Base-by-base conservation (phyloP, 2,113 vertebrate species). In the Seriola dumerili region DNA sequence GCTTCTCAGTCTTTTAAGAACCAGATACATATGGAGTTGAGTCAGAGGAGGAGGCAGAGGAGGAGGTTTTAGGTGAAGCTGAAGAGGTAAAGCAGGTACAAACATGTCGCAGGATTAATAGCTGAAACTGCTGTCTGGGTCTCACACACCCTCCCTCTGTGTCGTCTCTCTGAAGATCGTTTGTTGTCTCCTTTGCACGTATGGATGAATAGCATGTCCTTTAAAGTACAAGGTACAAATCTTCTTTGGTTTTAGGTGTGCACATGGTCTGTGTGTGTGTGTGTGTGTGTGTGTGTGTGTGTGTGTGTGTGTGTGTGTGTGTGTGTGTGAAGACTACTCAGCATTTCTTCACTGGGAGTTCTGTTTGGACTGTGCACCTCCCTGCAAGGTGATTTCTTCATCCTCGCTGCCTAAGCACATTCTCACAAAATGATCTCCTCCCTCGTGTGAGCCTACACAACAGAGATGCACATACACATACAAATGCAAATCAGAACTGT, bases 91-190 rank as follows among this genome's bases (percentile, higher is more conserved):
- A 85, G 82, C 94, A 91, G 89, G 94, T 91, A 85, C 58, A 34
- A 87, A 90, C 94, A 86, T 87, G 94, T 70, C 78, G 57, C 63
- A 32, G 14, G 67, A 78, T 85, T 74, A 89, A 69, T 48, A 70
- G 55, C 29, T 78, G 46, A 82, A 88, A 71, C 78, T 17, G 14
- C 68, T 40, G 58, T 57, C 48, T 85, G 54, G 4, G 40, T 65
- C 48, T 44, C 78, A 62, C 89, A 74, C 82, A 10, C 80, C 63
- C 84, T 25, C 52, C 48, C 57, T 64, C 34, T 48, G 23, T 6
- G 9, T 46, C 40, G 4, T 17, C 61, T 48, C 36, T 65, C 25
- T 59, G 5, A 46, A 8, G 12, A 32, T 63, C 54, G 32, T 59
- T 25, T 46, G n/a, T 34, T 5, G 9, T 52, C 11, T 14, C 40